These are phyloP conservation scores for Siniperca chuatsi DNA, from an alignment of 2,113 vertebrate genomes.

Conservation along the genomic window DNA sequence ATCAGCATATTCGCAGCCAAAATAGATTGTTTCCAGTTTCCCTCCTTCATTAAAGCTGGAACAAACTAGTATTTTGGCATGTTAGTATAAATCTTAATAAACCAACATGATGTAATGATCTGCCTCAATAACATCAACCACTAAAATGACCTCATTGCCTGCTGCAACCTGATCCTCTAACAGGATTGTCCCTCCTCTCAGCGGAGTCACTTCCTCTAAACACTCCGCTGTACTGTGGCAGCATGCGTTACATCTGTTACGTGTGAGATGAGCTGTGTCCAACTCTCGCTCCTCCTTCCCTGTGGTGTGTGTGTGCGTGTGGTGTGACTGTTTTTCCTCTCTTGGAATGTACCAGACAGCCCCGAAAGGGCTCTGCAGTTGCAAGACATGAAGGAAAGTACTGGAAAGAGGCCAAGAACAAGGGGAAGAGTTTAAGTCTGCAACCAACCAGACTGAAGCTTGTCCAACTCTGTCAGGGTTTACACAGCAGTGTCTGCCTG, in stretches of 20 bases:
- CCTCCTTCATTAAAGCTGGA: not conserved
- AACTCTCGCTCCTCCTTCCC: constrained; percentile 29
- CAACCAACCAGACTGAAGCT: constrained; percentile 41
- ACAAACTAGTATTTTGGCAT: not conserved
- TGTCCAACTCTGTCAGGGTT: constrained; percentile 37
- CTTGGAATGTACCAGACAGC: constrained; percentile 71
- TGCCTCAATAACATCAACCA: constrained; percentile 57
- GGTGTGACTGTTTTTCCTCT: constrained; percentile 59
- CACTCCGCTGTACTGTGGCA: constrained; percentile 30
- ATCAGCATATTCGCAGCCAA: not conserved
- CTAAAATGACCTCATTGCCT: constrained; percentile 58
- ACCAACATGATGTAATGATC: constrained; percentile 58
- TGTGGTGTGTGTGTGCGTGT: constrained; percentile 27
- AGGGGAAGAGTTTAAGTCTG: constrained; percentile 31
- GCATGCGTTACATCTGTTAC: constrained; percentile 28
- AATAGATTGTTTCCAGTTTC: not conserved
- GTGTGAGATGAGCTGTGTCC: constrained; percentile 49
- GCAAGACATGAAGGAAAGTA: constrained; percentile 37
- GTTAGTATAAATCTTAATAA: constrained; percentile 13
- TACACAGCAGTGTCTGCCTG: constrained; percentile 19
- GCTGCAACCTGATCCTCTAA: constrained; percentile 71
- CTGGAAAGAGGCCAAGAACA: constrained; percentile 49
- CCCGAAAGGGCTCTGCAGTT: constrained; percentile 33
- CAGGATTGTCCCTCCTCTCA: constrained; percentile 55
- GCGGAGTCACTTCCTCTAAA: constrained; percentile 51